Evolutionary conservation across 2,113 vertebrate species (phyloP).

Genomic region (Himantopus leucocephalus): DNA sequence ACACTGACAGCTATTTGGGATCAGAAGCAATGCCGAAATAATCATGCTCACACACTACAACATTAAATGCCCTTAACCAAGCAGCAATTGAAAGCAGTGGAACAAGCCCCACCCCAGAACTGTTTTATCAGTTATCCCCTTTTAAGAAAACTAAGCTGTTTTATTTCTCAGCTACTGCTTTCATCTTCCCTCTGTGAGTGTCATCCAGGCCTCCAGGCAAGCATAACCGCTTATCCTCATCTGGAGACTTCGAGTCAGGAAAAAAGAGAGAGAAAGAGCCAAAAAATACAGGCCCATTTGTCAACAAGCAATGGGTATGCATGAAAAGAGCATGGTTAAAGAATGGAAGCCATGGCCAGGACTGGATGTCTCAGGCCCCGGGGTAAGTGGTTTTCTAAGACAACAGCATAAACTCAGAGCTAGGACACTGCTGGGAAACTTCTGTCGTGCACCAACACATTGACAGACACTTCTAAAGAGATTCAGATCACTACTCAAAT

Average conservation of each 20-base stretch:
- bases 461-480: not conserved
- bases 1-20: slow-evolving; percentile 10
- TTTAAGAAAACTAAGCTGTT: slow-evolving; percentile 59
- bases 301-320: not conserved
- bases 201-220: slow-evolving; percentile 23
- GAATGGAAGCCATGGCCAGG: not conserved
- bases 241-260: not conserved
- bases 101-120: not conserved
- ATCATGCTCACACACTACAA: not conserved
- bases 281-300: not conserved
- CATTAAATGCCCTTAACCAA: slow-evolving; percentile 24
- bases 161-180: slow-evolving; percentile 45
- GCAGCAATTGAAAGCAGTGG: slow-evolving; percentile 12
- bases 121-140: slow-evolving; percentile 28
- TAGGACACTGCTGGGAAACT: not conserved
- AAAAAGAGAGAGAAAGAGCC: not conserved
- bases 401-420: not conserved
- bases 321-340: not conserved
- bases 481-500: not conserved
- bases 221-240: not conserved
- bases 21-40: slow-evolving; percentile 12
- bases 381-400: not conserved
- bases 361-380: not conserved
- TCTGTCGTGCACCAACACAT: not conserved
- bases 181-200: slow-evolving; percentile 24